Percentiles rank a stretch among this genome's conserved stretches.
These are phyloP conservation scores for Rousettus leschenaultii DNA, from an alignment of 2,113 vertebrate genomes.

Conservation along the genomic window DNA sequence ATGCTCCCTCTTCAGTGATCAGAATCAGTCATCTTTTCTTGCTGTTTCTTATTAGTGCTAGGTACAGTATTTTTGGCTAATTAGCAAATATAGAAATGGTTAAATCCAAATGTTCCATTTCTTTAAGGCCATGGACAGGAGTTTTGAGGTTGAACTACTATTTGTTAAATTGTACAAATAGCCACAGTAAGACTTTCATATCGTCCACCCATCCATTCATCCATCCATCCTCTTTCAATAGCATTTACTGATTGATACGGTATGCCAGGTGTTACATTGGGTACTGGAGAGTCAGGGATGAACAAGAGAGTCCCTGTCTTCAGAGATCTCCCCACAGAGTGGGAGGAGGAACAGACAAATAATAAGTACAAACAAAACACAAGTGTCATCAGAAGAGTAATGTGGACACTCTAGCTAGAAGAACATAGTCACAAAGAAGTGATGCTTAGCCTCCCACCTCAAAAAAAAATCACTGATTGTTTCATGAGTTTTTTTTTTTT, in stretches of 20 bases:
- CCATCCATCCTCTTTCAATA: background rate
- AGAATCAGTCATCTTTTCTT: background rate
- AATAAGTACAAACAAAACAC: background rate
- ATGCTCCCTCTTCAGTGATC: background rate
- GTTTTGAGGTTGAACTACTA: background rate
- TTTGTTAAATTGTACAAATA: background rate
- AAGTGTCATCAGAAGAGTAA: background rate
- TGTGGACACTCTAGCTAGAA: background rate
- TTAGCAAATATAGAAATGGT: background rate
- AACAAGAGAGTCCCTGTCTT: background rate
- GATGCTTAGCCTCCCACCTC: background rate
- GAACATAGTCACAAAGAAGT: background rate
- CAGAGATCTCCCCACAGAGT: background rate
- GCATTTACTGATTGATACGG: background rate
- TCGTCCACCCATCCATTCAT: background rate
- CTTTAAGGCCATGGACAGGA: background rate
- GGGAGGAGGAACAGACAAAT: background rate
- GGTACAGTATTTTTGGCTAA: background rate
- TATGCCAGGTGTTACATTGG: background rate
- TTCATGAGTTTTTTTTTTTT: background rate
- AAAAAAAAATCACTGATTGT: background rate
- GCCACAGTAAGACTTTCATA: background rate
- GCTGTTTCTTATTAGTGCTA: background rate
- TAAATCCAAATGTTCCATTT: conserved; percentile 6
- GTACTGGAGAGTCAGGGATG: background rate